Evolutionary conservation across 2,888 invertebrate species (phyloP), one percentile per base, ranked within the genome.

Genomic region (Euzetes globulus): DNA sequence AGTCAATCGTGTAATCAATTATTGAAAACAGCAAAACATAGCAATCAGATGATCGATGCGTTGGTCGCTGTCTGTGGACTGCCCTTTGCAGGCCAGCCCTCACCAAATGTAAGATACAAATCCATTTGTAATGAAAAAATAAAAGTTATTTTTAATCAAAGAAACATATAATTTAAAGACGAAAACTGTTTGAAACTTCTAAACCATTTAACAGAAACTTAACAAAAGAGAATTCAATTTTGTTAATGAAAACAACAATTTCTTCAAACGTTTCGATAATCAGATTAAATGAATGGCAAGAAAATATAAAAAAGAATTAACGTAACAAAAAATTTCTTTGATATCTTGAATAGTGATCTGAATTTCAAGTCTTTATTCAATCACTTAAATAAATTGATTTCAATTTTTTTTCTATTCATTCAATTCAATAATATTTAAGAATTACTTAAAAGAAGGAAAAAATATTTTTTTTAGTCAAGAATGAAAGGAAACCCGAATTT

Each of bases 11-110:
- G 68, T 22, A 37, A 45, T 45, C 68, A 68, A 45, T 41, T 68
- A 68, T 13, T 68, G 37, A 29, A 37, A 45, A 45, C 68, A 9
- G 37, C 29, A 15, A 68, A 33, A 68, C 13, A 37, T 22, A 22
- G 45, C n/a, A 22, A 68, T 22, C 41, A 68, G 22, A 41, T 68
- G 5, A 37, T 68, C 22, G 68, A 68, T 1, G 68, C 41, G 9
- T 45, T 68, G 45, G 68, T 68, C 4, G 68, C 45, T n/a, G 19
- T 45, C 13, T 68, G 68, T 68, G 68, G 68, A 19, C 68, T 41
- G 15, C 45, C 68, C 15, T 68, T 68, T 25, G 45, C 41, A 22
- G 37, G 4, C 22, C 22, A 68, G n/a, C 63, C 33, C 6, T 63
- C 63, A 33, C 63, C 33, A 33, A 63, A 68, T 41, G 68, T 68